A percentile compares a stretch with the other conserved stretches of the same genome.
Evolutionary conservation across 1,140 invertebrate species (phyloP).

Genomic region (Platyura marginata): DNA sequence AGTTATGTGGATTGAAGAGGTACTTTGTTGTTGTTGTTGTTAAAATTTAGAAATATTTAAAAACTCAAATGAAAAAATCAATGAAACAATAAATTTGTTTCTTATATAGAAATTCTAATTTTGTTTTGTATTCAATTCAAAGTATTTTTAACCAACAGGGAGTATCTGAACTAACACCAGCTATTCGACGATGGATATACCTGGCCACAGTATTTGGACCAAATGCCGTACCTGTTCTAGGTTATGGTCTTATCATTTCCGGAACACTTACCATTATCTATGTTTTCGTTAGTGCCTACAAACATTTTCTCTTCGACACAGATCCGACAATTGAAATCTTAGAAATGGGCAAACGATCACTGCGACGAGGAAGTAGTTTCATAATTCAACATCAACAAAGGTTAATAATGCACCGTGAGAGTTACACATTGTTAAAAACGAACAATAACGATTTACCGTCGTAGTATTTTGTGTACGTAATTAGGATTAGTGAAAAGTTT

Average conservation of each 20-base stretch:
- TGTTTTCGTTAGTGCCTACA: conserved; percentile 51
- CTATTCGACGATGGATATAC: conserved; percentile 57
- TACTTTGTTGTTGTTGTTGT: conserved; percentile 18
- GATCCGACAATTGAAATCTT: conserved; percentile 46
- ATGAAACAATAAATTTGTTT: no score
- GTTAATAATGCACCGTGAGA: conserved; percentile 34
- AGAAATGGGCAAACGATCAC: conserved; percentile 48
- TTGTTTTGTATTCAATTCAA: no score
- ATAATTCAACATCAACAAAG: conserved; percentile 49
- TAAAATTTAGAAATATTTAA: not conserved
- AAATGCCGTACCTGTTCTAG: conserved; percentile 40
- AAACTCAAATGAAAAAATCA: no score
- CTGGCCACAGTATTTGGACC: conserved; percentile 55
- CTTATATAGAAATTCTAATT: no score
- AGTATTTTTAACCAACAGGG: no score
- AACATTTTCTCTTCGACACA: conserved; percentile 49
- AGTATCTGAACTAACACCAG: conserved; percentile 54
- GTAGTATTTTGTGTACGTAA: no score
- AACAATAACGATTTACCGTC: not conserved
- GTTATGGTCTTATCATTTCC: conserved; percentile 48
- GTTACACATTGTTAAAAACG: conserved; percentile 31
- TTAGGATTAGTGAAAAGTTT: no score
- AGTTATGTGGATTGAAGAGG: conserved; percentile 76
- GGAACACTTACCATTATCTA: conserved; percentile 40
- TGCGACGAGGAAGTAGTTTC: conserved; percentile 48